Evolutionary conservation across 1,140 invertebrate species (phyloP).

Genomic region (Tenebrio molitor): DNA sequence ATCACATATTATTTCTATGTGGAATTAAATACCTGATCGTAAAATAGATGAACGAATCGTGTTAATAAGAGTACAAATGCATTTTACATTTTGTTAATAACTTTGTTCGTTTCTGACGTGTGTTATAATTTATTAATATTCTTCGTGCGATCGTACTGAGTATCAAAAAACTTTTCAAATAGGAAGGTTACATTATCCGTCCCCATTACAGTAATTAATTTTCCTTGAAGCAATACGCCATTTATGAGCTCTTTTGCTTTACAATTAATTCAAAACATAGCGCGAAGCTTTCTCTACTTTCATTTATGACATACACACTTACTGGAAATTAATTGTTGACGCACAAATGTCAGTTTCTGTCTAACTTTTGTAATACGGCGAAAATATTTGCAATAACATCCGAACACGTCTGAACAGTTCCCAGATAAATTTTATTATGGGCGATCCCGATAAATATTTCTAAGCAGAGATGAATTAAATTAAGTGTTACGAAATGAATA

Average conservation of each 20-base stretch:
- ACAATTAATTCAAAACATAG: slow-evolving; percentile 28
- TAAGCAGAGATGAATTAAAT: too few relatives aligned
- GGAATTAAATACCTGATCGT: too few relatives aligned
- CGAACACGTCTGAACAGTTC: too few relatives aligned
- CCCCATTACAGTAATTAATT: slow-evolving; percentile 27
- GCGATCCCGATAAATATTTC: too few relatives aligned
- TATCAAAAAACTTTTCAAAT: slow-evolving; percentile 12
- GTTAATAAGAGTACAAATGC: neutral
- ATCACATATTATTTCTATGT: too few relatives aligned
- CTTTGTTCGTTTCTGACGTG: neutral
- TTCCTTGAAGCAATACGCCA: slow-evolving; percentile 20
- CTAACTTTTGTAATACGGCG: neutral
- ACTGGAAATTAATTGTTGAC: neutral
- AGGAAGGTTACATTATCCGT: slow-evolving; percentile 20
- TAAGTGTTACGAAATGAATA: too few relatives aligned
- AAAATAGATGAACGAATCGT: too few relatives aligned
- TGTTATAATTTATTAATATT: slow-evolving; percentile 4
- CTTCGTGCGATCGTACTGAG: neutral
- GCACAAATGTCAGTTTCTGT: neutral
- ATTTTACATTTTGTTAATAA: neutral
- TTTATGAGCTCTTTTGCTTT: slow-evolving; percentile 17
- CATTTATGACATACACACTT: neutral
- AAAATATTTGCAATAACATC: neutral
- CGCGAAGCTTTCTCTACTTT: neutral
- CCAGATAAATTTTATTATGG: too few relatives aligned